Percentiles rank a stretch among this genome's conserved stretches.
Conservation (phyloP, 2,888 invertebrate species). For the Lasioglossum lativentre region DNA sequence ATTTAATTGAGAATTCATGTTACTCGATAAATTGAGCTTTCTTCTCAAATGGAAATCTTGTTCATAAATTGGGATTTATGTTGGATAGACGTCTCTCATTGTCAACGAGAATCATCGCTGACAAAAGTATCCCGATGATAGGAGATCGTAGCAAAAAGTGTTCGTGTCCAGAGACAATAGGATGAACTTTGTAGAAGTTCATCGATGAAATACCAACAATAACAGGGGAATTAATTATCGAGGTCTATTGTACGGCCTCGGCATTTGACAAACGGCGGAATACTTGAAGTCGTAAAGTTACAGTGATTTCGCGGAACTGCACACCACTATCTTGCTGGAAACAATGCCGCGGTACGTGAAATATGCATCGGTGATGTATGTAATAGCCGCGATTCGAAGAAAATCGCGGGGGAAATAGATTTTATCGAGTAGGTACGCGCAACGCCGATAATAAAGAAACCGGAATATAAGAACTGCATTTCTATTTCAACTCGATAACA, state of each 20-base stretch:
- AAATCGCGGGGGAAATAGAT: conserved; percentile 35
- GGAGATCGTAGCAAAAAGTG: neutral
- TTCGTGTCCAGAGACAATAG: neutral
- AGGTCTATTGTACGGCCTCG: conserved; percentile 15
- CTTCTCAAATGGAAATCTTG: neutral
- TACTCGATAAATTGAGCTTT: neutral
- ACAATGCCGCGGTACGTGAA: conserved; percentile 39
- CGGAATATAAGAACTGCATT: neutral
- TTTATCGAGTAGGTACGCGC: conserved; percentile 31
- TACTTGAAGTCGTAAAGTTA: conserved; percentile 23
- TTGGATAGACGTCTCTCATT: neutral
- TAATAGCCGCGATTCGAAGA: conserved; percentile 30
- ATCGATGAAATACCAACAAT: conserved; percentile 26
- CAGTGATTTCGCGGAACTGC: conserved; percentile 31
- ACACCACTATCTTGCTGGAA: conserved; percentile 24
- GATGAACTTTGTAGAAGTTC: conserved; percentile 2
- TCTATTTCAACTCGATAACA: neutral
- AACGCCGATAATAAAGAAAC: conserved; percentile 6
- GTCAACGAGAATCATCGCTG: neutral
- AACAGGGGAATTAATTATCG: conserved; percentile 23
- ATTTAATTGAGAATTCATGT: neutral
- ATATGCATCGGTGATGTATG: conserved; percentile 30
- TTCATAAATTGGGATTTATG: neutral
- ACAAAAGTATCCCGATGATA: neutral
- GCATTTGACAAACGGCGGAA: conserved; percentile 25